Conservation (phyloP, 2,888 invertebrate genomes). For the Branchinecta sandiegonensis region DNA sequence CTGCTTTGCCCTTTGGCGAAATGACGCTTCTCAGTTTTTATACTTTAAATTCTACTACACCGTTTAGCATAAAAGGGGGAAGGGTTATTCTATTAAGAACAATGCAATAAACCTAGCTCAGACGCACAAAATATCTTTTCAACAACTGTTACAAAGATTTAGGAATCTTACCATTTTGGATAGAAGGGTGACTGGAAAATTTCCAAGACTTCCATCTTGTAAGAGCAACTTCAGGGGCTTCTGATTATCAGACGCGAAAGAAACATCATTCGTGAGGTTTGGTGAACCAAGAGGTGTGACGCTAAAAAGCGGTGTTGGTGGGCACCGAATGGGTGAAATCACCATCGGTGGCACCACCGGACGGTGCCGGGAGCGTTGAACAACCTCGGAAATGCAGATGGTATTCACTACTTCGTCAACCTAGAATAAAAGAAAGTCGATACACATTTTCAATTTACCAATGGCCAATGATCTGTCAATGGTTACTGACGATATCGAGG, state of each 20-base stretch:
- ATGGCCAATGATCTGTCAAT: too few relatives aligned
- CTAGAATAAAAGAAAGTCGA: not conserved
- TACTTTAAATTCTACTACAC: too few relatives aligned
- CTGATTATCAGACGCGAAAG: not conserved
- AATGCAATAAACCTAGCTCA: too few relatives aligned
- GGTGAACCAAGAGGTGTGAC: slow-evolving; percentile 1
- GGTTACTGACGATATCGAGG: too few relatives aligned
- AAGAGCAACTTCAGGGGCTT: slow-evolving; percentile 1
- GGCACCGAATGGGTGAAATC: not conserved
- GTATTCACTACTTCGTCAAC: not conserved
- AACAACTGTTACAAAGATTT: too few relatives aligned
- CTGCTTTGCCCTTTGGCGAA: too few relatives aligned
- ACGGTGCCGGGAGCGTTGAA: slow-evolving; percentile 6
- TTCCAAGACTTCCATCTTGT: slow-evolving; percentile 9
- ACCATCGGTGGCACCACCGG: slow-evolving; percentile 3
- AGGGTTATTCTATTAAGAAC: too few relatives aligned
- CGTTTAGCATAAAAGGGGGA: too few relatives aligned
- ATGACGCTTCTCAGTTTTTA: too few relatives aligned
- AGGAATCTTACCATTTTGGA: not conserved
- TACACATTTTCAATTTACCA: too few relatives aligned
- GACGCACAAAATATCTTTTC: too few relatives aligned
- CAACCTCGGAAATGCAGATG: not conserved
- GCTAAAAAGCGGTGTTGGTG: not conserved
- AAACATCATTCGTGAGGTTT: not conserved
- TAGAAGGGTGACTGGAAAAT: slow-evolving; percentile 3